Conservation (phyloP, 1,140 invertebrate genomes). For the Aphaenogaster rudis region DNA sequence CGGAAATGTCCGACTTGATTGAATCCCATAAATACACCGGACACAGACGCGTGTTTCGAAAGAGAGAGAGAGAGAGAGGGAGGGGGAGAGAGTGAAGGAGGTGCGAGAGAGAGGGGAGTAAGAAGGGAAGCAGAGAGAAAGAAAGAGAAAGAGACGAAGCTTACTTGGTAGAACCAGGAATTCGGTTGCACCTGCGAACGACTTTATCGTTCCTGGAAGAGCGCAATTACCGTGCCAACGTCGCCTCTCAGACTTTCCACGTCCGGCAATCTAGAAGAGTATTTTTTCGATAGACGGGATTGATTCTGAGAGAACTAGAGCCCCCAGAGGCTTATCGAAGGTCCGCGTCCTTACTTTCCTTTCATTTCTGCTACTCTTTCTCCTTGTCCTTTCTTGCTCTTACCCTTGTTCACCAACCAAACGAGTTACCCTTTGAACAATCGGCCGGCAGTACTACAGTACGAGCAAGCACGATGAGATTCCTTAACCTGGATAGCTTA, state of each 20-base stretch:
- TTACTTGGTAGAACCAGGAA: slow-evolving; percentile 54
- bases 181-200: slow-evolving; percentile 42
- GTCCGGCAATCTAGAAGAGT: slow-evolving; percentile 60
- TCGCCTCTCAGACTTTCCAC: slow-evolving; percentile 10
- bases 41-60: slow-evolving; percentile 6
- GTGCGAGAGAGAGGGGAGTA: background rate
- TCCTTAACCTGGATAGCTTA: background rate
- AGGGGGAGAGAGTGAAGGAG: background rate
- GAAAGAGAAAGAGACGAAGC: background rate
- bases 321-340: slow-evolving; percentile 30
- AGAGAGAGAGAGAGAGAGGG: background rate
- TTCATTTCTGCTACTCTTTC: slow-evolving; percentile 34
- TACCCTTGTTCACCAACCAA: background rate
- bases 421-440: slow-evolving; percentile 44
- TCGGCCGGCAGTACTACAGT: background rate
- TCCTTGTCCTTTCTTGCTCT: slow-evolving; percentile 1
- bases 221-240: slow-evolving; percentile 47
- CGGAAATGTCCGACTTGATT: slow-evolving; percentile 51
- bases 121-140: background rate
- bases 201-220: slow-evolving; percentile 38
- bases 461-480: slow-evolving; percentile 8
- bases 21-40: slow-evolving; percentile 49
- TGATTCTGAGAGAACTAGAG: slow-evolving; percentile 55
- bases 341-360: slow-evolving; percentile 4
- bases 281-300: slow-evolving; percentile 57